Base-by-base conservation (phyloP, 2,888 invertebrate genomes). In the Melanargia galathea region DNA sequence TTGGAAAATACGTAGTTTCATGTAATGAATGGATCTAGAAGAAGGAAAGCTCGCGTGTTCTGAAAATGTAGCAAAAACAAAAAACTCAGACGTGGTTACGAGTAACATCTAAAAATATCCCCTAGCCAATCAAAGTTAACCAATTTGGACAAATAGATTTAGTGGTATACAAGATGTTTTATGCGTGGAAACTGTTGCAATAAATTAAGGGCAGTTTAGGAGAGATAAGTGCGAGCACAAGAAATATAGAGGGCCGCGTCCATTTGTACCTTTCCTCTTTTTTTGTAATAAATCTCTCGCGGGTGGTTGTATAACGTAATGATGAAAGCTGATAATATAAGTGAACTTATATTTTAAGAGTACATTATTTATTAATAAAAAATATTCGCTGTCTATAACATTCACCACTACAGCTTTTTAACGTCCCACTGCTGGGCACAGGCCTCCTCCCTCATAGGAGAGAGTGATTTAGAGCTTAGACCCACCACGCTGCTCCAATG, bases 251-350 rank as follows among this genome's bases (percentile, higher is more conserved):
- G 48, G 51, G 58, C 33, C 54, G 22, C 35, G 33, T 52, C 35
- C 52, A 52, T 52, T 45, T 65, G 46, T 62, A 59, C 33, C 11
- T 62, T 56, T 62, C 38, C 56, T 20, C 35, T 55, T 64, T 61
- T 61, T 61, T 51, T 20, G 62, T 30, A 45, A 65, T 62, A 62
- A 62, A 59, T 62, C 48, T 57, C 16, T 8, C 20, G 55, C n/a
- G 18, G 43, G 22, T 33, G 16, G 48, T 30, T 51, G 30, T 57
- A 57, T 57, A 26, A 48, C n/a, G 22, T 51, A 57, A 56, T 62
- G 48, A 56, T 56, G 56, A 62, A 51, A 43, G 20, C n/a, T 51
- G 56, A 62, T 43, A 56, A 33, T 57, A 51, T 49, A 60, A 60
- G 43, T 43, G n/a, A 45, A 30, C 45, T 22, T 35, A 58, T 58